phyloP scores from a whole-genome alignment of 1,140 invertebrate species.

The Aphaenogaster ashmeadi region DNA sequence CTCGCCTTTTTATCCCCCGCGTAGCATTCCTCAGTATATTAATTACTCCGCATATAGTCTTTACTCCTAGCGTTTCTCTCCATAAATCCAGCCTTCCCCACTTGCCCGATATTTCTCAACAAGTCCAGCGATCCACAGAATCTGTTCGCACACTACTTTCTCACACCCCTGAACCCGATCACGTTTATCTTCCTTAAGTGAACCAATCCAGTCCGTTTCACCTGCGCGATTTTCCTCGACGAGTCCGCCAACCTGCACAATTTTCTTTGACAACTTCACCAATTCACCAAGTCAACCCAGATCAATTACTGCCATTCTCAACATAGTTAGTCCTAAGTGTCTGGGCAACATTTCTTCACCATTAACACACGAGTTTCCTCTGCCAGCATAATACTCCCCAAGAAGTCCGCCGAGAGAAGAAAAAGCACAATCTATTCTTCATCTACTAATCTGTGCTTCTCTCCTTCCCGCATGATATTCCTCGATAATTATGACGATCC shows the following conservation, averaged over 20 bases:
- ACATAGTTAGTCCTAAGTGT: neutral
- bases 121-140: neutral
- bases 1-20: neutral
- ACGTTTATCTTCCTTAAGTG: neutral
- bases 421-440: constrained; percentile 8
- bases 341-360: neutral
- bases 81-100: neutral
- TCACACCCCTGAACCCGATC: neutral
- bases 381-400: neutral
- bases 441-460: neutral
- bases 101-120: neutral
- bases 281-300: neutral
- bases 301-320: neutral
- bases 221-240: neutral
- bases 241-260: neutral
- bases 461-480: neutral
- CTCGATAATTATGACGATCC: neutral
- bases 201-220: neutral
- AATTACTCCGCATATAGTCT: neutral
- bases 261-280: constrained; percentile 1
- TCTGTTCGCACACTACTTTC: neutral
- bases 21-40: neutral
- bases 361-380: neutral
- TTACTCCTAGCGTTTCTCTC: neutral
- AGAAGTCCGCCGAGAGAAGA: neutral